A percentile compares a stretch with the other conserved stretches of the same genome.
Conservation (phyloP, 2,113 vertebrate species). For the Ptychochromis oligacanthus region DNA sequence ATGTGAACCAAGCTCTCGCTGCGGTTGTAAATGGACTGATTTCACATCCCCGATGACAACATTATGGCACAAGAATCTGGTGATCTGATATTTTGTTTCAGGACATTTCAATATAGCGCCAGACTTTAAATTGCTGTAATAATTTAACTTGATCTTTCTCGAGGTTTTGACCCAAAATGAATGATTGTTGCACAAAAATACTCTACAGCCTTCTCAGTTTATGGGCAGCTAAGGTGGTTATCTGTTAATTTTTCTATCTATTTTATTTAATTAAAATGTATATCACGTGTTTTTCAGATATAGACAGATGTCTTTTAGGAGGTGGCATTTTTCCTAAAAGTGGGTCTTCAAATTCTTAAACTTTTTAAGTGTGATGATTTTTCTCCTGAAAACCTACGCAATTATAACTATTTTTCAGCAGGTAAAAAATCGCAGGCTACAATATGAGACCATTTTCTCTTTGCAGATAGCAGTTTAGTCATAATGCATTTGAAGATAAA, state of each 20-base stretch:
- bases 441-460: slow-evolving; percentile 5
- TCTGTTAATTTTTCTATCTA: not conserved
- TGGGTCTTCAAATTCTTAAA: not conserved
- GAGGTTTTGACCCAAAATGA: not conserved
- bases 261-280: not conserved
- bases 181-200: not conserved
- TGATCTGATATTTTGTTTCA: not conserved
- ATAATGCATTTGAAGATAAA: slow-evolving; percentile 37
- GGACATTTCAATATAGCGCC: not conserved
- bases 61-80: not conserved
- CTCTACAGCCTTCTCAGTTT: not conserved
- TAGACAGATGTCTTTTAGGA: not conserved
- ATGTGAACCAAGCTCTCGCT: not conserved
- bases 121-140: not conserved
- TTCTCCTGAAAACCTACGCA: not conserved
- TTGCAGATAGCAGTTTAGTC: slow-evolving; percentile 20
- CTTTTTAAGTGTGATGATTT: not conserved
- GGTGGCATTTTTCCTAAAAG: not conserved
- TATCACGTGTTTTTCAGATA: not conserved
- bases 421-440: not conserved
- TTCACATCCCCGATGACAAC: not conserved
- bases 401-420: slow-evolving; percentile 7
- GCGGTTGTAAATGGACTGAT: not conserved
- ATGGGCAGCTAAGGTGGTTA: not conserved
- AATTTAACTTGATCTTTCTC: not conserved